Evolutionary conservation across 2,113 vertebrate species (phyloP), one percentile per base, ranked within the genome.

Genomic region (Corapipo altera): DNA sequence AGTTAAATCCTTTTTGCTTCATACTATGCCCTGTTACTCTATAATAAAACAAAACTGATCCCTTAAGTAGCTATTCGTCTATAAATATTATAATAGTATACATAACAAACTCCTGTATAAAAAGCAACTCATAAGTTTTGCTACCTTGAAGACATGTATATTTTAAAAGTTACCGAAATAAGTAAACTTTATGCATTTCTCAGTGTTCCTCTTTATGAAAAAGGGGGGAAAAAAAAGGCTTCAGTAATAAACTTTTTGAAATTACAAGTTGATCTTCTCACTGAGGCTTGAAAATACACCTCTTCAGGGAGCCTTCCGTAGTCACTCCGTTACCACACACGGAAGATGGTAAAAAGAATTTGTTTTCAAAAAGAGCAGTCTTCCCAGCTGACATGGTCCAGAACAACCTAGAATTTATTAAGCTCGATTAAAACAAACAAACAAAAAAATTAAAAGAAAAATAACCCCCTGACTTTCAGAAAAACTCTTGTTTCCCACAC

Each of bases 401-500:
- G 37, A 89, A 77, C 6, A 54, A 54, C 5, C 15, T 19, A 85
- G 12, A 81, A 76, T 23, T 64, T 62, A 88, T 24, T 62, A 69
- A 61, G 8, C 13, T n/a, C 30, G 6, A 78, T 32, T 52, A 19
- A 82, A 51, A 49, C 28, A 81, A 28, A 24, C 13, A 14, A 22
- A 28, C 49, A 35, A 6, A 28, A n/a, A n/a, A 33, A 39, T 41
- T 39, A 41, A 41, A 54, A 41, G 7, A 6, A 71, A 39, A 44
- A 35, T 4, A 23, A 35, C 48, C 54, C 46, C 0, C 0, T 1
- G 11, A 55, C 49, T 80, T 70, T 2, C 22, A 76, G 51, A 79
- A 55, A 51, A 93, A 32, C 7, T 43, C 30, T 58, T 11, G 6
- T 85, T 70, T 70, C 27, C 64, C 65, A 44, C 22, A 33, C 4